Evolutionary conservation across 2,113 vertebrate species (phyloP).

Genomic region (Miniopterus natalensis): DNA sequence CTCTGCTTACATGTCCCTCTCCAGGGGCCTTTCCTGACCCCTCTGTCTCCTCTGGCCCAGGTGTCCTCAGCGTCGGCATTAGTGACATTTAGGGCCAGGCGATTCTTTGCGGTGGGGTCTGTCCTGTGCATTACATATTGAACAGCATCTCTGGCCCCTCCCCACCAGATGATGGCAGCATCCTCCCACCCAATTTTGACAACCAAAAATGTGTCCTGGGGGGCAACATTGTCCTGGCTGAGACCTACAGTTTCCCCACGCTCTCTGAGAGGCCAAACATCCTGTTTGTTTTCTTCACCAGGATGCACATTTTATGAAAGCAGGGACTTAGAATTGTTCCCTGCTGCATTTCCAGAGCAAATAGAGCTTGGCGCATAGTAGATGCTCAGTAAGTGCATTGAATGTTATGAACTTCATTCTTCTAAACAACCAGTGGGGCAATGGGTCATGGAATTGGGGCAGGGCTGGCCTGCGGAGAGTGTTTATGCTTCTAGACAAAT

Average conservation of each 20-base stretch:
- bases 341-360: background rate
- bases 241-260: background rate
- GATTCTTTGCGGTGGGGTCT: background rate
- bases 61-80: background rate
- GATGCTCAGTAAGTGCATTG: background rate
- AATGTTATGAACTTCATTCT: background rate
- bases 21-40: background rate
- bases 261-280: rapidly evolving
- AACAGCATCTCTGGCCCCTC: background rate
- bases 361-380: background rate
- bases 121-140: background rate
- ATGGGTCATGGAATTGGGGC: background rate
- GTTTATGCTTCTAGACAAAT: background rate
- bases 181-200: background rate
- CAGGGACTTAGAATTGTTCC: background rate
- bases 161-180: background rate
- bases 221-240: background rate
- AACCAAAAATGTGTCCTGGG: background rate
- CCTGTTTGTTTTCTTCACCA: background rate
- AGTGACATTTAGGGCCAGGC: background rate
- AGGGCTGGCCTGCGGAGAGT: background rate
- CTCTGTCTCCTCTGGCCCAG: too few species aligned
- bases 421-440: rapidly evolving
- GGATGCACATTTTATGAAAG: background rate
- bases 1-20: background rate